Evolutionary conservation across 2,888 invertebrate species (phyloP), one percentile per base, ranked within the genome.

Genomic region (Malacosoma neustria): DNA sequence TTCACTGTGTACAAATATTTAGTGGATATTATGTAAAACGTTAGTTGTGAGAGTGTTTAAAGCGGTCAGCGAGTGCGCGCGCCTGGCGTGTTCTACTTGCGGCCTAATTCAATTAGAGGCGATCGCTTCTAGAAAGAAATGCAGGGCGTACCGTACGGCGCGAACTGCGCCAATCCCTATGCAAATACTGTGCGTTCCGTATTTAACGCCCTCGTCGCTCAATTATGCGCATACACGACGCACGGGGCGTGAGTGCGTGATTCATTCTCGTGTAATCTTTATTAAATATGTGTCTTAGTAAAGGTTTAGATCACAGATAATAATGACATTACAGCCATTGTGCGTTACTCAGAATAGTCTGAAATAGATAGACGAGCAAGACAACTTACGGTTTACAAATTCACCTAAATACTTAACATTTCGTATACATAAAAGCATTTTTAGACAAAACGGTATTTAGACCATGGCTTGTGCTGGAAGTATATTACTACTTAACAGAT

Each of bases 91-190:
- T 70, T 77, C 79, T 61, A 79, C 71, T 77, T 75, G 72, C 66
- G 64, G 52, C 48, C 60, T 81, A 82, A 84, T 84, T 82, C 60
- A 82, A 82, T 84, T 84, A 84, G 71, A 63, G 65, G 65, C 79
- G 75, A 77, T 74, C 70, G 75, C 61, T 69, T 68, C 59, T 55
- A 51, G 45, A 52, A 51, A 48, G 22, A 22, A 22, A 22, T 22
- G 22, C 22, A 22, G 22, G 5, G 22, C 48, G 53, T 48, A 45
- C 48, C 42, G 36, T 41, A 42, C 45, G 41, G 11, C 31, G 35
- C 22, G 33, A 30, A 41, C 46, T 51, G 46, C 53, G 51, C 51
- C 57, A 54, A 50, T 56, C 49, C 51, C 52, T 49, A 42, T 42
- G 45, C 44, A 43, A 39, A 42, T 37, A 55, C 58, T 54, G n/a